Evolutionary conservation across 2,888 invertebrate species (phyloP).

Genomic region (Cephus pygmeus): DNA sequence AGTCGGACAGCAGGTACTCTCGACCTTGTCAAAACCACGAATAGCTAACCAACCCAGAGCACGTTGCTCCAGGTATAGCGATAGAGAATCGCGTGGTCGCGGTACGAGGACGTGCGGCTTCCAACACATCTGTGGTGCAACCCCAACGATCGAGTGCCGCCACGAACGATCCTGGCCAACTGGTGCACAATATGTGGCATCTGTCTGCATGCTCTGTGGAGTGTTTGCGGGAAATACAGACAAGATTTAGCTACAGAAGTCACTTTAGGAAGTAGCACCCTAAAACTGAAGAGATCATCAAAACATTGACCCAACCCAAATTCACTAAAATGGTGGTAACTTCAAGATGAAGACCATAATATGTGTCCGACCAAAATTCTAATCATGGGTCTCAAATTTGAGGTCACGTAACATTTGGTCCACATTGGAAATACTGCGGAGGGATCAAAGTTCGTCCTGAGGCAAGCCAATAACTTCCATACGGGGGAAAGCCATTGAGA

Average conservation of each 20-base stretch:
- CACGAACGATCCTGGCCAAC: slow-evolving; percentile 34
- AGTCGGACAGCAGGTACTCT: slow-evolving; percentile 21
- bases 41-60: slow-evolving; percentile 34
- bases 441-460: not conserved
- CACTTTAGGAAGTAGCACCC: not conserved
- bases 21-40: slow-evolving; percentile 54
- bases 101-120: slow-evolving; percentile 16
- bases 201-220: slow-evolving; percentile 41
- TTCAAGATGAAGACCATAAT: not conserved
- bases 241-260: slow-evolving; percentile 11
- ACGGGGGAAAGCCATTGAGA: slow-evolving; percentile 33
- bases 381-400: not conserved
- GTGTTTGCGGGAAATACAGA: slow-evolving; percentile 46
- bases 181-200: slow-evolving; percentile 43
- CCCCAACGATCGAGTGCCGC: slow-evolving; percentile 38
- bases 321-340: too few species aligned
- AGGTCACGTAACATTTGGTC: not conserved
- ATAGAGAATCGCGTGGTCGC: slow-evolving; percentile 15
- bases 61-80: not conserved
- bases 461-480: not conserved
- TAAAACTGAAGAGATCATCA: not conserved
- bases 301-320: too few species aligned
- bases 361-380: not conserved
- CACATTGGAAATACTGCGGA: not conserved
- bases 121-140: slow-evolving; percentile 43